Conservation (phyloP, 2,797 vertebrate species). For the Squalus acanthias region DNA sequence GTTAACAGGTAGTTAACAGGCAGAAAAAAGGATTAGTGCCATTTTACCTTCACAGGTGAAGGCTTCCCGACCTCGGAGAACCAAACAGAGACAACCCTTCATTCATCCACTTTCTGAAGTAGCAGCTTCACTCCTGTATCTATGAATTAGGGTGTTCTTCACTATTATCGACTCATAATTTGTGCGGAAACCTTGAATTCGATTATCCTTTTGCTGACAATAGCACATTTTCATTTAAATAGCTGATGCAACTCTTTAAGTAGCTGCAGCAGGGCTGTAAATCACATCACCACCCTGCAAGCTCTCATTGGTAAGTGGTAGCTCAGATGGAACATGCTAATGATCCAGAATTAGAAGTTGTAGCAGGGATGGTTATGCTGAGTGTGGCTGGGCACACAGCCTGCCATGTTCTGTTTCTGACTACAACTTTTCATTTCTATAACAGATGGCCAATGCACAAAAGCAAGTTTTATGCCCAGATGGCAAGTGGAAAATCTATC, state of each 20-base stretch:
- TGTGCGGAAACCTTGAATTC: neutral
- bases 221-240: no score
- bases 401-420: neutral
- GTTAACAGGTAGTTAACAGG: no score
- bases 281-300: neutral
- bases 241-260: neutral
- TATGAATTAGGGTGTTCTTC: neutral
- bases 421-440: neutral
- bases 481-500: neutral
- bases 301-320: neutral
- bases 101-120: neutral
- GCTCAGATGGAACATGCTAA: neutral
- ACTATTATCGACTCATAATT: neutral
- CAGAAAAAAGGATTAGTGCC: no score
- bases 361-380: neutral
- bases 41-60: no score
- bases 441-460: neutral
- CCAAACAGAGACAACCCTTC: no score
- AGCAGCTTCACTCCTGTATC: neutral
- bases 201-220: neutral
- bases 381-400: neutral
- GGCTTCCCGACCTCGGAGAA: no score
- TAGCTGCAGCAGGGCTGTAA: neutral
- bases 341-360: neutral
- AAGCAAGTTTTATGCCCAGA: neutral